Base-by-base conservation (phyloP, 1,140 invertebrate species). In the Bombus confusus region DNA sequence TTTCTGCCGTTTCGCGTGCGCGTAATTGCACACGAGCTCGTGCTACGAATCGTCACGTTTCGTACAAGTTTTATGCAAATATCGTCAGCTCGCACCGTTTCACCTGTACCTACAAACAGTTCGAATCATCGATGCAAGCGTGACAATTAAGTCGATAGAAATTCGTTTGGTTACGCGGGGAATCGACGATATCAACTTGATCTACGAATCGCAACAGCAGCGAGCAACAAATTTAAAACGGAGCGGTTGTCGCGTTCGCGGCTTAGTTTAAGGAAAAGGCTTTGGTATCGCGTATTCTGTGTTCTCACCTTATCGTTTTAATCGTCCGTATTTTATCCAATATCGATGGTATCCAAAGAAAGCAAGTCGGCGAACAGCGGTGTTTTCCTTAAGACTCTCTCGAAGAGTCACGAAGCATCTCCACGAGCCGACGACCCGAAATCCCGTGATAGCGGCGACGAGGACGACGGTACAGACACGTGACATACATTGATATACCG, bases 331-430 rank as follows among this genome's bases (percentile, higher is more conserved):
- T 71, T 75, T 88, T 88, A 79, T 83, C 82, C 82, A 69, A 80
- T 71, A 76, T 79, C 59, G 78, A 41, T 31, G 71, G 80, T 88
- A 91, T 90, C 86, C 83, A 75, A n/a, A 41, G 75, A 82, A 66
- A 47, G 31, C 18, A n/a, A 12, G 6, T 52, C 39, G 78, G 57
- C 41, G 34, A 47, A 66, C 43, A 37, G 59, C 66, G 57, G 37
- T 87, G 52, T 76, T 74, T 74, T 91, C 86, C 87, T 93, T 86
- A 91, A 90, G 90, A 93, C 62, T 93, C 92, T 91, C 93, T 94
- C 85, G 93, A 93, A 18, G 93, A 91, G 87, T 92, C 91, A 85
- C 89, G 90, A 82, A 75, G 72, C 89, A 88, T 83, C 93, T 88
- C 82, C 79, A 87, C 79, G 82, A 87, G 80, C 85, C 87, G 79